These are phyloP conservation scores for Chelonia mydas DNA, from an alignment of 2,797 vertebrate species.

Conservation along the genomic window DNA sequence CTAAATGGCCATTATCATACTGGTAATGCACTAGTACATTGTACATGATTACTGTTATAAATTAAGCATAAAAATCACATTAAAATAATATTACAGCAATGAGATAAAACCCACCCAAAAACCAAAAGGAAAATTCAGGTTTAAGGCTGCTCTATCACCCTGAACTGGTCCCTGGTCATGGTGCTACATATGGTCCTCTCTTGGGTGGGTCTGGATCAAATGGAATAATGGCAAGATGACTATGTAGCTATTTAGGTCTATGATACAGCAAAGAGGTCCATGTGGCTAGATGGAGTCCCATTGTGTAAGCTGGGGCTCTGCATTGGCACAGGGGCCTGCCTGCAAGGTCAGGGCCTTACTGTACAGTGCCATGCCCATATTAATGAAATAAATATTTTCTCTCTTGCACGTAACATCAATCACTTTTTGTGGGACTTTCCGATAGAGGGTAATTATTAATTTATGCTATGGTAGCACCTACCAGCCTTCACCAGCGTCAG, in stretches of 20 bases:
- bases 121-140: slow-evolving; percentile 63
- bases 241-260: background rate
- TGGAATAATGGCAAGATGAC: fast-evolving
- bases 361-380: background rate
- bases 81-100: slow-evolving; percentile 58
- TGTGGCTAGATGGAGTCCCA: background rate
- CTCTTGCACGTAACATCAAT: background rate
- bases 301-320: background rate
- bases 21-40: slow-evolving; percentile 73
- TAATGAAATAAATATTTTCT: background rate
- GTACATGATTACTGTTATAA: slow-evolving; percentile 76
- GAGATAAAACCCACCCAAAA: too few relatives aligned
- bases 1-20: slow-evolving; percentile 71
- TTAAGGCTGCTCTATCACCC: slow-evolving; percentile 65
- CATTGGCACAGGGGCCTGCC: too few relatives aligned
- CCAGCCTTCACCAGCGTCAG: background rate
- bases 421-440: background rate
- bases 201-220: slow-evolving; percentile 41
- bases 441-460: background rate
- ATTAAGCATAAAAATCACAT: slow-evolving; percentile 66
- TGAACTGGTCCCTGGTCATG: slow-evolving; percentile 65
- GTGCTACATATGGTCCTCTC: slow-evolving; percentile 48
- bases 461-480: background rate
- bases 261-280: background rate
- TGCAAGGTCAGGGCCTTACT: background rate